These are phyloP conservation scores for Urophycis tenuis DNA, from an alignment of 2,797 vertebrate genomes.

Conservation along the genomic window DNA sequence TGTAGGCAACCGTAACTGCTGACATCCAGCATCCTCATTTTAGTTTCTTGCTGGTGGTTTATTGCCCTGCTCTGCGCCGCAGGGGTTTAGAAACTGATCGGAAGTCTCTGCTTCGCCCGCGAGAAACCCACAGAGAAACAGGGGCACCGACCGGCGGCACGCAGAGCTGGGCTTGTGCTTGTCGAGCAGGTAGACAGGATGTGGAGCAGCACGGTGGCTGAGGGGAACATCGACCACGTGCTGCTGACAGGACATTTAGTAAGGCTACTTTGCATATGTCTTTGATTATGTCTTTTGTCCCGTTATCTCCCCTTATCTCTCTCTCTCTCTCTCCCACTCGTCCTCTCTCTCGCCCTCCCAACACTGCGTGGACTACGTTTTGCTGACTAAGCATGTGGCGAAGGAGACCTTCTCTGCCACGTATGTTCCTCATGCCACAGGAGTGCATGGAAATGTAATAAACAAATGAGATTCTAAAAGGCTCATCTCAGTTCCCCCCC, in stretches of 20 bases:
- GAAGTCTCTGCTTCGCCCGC: not conserved
- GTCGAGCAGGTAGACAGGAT: not conserved
- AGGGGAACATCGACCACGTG: not conserved
- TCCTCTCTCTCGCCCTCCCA: not conserved
- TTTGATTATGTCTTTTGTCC: not conserved
- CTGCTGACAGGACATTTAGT: not conserved
- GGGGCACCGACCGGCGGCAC: not conserved
- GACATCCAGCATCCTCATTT: not conserved
- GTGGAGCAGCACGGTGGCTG: not conserved
- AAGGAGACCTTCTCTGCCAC: slow-evolving; percentile 24
- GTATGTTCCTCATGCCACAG: slow-evolving; percentile 8
- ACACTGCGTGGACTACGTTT: not conserved
- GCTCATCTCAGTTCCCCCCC: not conserved
- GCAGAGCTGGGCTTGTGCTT: not conserved
- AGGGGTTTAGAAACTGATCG: not conserved
- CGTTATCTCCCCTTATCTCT: not conserved
- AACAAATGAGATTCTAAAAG: not conserved
- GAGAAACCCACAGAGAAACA: not conserved
- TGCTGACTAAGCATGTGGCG: not conserved
- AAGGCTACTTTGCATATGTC: not conserved
- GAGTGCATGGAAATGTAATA: not conserved
- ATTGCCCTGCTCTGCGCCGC: no score
- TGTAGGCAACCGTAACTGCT: not conserved
- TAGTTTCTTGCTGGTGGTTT: no score
- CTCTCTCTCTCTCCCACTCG: not conserved